Evolutionary conservation across 2,797 vertebrate species (phyloP).

Genomic region (Sebastes oblongus): DNA sequence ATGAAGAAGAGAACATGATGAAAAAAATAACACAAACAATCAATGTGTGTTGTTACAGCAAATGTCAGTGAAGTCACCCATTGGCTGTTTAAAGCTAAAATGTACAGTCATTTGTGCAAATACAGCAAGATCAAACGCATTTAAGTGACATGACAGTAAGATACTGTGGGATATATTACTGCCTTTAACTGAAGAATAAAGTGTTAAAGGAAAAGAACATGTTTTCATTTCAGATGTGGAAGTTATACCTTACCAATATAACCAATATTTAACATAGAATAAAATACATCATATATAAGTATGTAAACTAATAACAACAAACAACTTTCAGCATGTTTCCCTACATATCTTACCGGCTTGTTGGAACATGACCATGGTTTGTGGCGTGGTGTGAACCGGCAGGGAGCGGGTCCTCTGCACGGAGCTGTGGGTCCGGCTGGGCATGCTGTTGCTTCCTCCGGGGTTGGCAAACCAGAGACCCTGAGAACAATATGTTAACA

Average conservation of each 20-base stretch:
- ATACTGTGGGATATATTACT: background rate
- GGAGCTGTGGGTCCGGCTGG: constrained; percentile 94
- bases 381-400: constrained; percentile 94
- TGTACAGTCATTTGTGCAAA: background rate
- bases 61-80: background rate
- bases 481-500: constrained; percentile 66
- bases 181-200: background rate
- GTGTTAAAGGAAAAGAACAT: background rate
- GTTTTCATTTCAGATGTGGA: background rate
- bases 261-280: background rate
- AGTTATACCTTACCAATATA: background rate
- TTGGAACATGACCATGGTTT: constrained; percentile 95
- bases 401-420: constrained; percentile 96
- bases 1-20: background rate
- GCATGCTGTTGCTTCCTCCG: constrained; percentile 98
- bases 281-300: background rate
- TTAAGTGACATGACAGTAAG: background rate
- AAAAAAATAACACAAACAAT: background rate
- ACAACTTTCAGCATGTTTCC: background rate
- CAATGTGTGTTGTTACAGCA: background rate
- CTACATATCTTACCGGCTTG: constrained; percentile 85
- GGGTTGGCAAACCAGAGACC: constrained; percentile 99
- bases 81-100: background rate
- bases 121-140: background rate
- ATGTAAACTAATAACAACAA: background rate